Conservation (phyloP, 2,888 invertebrate species). For the Cryptus viduatorius region DNA sequence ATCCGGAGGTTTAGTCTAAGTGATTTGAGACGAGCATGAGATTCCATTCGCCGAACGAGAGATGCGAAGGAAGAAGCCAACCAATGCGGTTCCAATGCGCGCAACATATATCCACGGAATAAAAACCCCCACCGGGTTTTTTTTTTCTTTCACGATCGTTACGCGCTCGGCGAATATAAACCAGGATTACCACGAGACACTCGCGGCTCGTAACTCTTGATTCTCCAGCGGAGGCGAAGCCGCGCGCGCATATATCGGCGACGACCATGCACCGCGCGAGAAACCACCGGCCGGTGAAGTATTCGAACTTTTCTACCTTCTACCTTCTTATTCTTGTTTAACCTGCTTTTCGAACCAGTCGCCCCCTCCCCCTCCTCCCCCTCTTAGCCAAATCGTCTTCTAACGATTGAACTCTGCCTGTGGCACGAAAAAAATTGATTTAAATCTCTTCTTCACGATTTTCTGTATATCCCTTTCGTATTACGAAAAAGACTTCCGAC, state of each 20-base stretch:
- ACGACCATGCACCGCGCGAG: conserved; percentile 24
- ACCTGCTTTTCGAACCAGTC: conserved; percentile 7
- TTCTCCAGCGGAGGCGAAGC: conserved; percentile 56
- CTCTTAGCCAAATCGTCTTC: conserved; percentile 21
- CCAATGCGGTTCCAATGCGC: conserved; percentile 6
- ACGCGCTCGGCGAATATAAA: conserved; percentile 76
- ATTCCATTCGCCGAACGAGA: conserved; percentile 17
- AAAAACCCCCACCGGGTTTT: conserved; percentile 57
- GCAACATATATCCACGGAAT: conserved; percentile 43
- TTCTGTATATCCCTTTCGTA: background rate
- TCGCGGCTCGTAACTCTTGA: conserved; percentile 77
- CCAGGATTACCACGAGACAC: conserved; percentile 79
- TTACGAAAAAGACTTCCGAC: no score
- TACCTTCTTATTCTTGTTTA: conserved; percentile 18
- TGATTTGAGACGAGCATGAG: conserved; percentile 23
- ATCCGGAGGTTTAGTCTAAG: conserved; percentile 47
- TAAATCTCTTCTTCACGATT: conserved; percentile 57
- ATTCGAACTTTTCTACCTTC: conserved; percentile 23
- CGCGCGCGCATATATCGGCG: conserved; percentile 25
- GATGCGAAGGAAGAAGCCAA: conserved; percentile 44
- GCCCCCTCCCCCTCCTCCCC: background rate
- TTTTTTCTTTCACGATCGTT: conserved; percentile 70
- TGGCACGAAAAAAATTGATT: conserved; percentile 62
- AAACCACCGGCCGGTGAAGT: conserved; percentile 38
- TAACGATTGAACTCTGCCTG: conserved; percentile 55